phyloP scores from a whole-genome alignment of 2,888 invertebrate species.

The Camptogramma bilineatum region DNA sequence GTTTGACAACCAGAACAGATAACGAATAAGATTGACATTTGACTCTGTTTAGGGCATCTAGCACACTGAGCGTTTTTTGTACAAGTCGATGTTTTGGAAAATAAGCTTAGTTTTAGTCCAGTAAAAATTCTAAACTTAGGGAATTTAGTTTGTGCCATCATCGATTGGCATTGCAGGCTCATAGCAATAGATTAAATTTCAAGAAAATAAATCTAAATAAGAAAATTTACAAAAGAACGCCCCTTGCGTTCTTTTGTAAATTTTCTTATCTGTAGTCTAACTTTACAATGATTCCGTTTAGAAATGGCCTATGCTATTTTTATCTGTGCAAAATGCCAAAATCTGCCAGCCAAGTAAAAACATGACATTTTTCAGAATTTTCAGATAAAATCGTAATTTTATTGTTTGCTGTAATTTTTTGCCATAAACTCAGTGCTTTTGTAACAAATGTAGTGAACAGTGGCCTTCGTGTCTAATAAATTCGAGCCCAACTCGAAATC shows the following conservation, averaged over 20 bases:
- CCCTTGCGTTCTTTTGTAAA: too few relatives aligned
- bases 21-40: background rate
- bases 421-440: slow-evolving; percentile 61
- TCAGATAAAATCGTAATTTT: slow-evolving; percentile 66
- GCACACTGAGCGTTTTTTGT: background rate
- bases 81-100: too few relatives aligned
- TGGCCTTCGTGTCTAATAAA: slow-evolving; percentile 53
- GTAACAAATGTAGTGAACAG: slow-evolving; percentile 74
- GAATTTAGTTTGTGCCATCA: too few relatives aligned
- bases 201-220: too few relatives aligned
- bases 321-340: slow-evolving; percentile 43
- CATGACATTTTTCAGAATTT: slow-evolving; percentile 60
- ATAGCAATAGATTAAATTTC: too few relatives aligned
- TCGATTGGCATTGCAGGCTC: too few relatives aligned
- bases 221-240: too few relatives aligned
- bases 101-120: too few relatives aligned
- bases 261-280: background rate
- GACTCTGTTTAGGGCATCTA: too few relatives aligned
- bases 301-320: slow-evolving; percentile 3
- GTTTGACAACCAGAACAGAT: slow-evolving; percentile 39
- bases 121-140: too few relatives aligned
- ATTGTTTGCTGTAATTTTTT: slow-evolving; percentile 71
- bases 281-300: background rate
- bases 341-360: slow-evolving; percentile 54
- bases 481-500: slow-evolving; percentile 48